Evolutionary conservation across 1,140 invertebrate species (phyloP).

Genomic region (Hycleus phaleratus): DNA sequence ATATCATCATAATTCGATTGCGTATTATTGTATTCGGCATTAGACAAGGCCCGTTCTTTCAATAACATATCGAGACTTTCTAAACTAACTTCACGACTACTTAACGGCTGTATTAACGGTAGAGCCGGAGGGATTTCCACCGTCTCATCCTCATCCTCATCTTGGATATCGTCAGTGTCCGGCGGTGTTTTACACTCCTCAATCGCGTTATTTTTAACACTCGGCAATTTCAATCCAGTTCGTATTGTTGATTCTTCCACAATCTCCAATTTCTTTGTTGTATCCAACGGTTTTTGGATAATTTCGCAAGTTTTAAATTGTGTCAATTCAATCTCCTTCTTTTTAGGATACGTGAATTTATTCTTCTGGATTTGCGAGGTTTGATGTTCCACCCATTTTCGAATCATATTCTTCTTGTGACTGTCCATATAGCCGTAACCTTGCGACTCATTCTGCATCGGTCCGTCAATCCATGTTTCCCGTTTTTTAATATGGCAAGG

Average conservation of each 20-base stretch:
- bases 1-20: conserved; percentile 16
- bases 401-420: conserved; percentile 86
- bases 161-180: conserved; percentile 41
- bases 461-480: conserved; percentile 93
- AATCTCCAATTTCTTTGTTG: conserved; percentile 41
- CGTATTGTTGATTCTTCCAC: conserved; percentile 51
- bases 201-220: conserved; percentile 23
- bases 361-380: conserved; percentile 60
- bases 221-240: conserved; percentile 45
- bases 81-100: conserved; percentile 68
- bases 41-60: conserved; percentile 53
- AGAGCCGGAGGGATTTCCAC: conserved; percentile 67
- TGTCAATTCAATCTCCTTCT: conserved; percentile 53
- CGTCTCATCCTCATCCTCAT: conserved; percentile 64
- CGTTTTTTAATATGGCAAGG: conserved; percentile 62
- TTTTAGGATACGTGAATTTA: conserved; percentile 16
- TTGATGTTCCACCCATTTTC: conserved; percentile 90
- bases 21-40: conserved; percentile 43
- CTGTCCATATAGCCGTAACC: conserved; percentile 84
- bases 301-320: conserved; percentile 55
- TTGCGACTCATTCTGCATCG: conserved; percentile 51
- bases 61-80: conserved; percentile 65
- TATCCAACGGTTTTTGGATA: conserved; percentile 41
- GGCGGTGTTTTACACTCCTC: conserved; percentile 29
- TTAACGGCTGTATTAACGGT: conserved; percentile 64